phyloP scores from a whole-genome alignment of 2,797 vertebrate genomes.

The Tadarida brasiliensis region DNA sequence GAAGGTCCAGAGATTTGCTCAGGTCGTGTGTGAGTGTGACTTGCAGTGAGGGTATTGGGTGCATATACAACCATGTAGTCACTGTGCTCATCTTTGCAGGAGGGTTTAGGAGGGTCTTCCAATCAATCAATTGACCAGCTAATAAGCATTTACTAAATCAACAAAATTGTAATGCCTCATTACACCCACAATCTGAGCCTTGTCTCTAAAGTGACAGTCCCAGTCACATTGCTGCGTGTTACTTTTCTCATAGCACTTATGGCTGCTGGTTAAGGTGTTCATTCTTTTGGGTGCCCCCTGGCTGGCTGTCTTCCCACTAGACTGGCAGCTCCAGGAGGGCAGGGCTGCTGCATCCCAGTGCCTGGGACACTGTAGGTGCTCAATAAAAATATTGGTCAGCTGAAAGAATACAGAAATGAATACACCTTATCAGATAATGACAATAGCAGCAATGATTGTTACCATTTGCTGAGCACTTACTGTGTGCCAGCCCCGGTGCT shows the following conservation, averaged over 20 bases:
- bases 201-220: background rate
- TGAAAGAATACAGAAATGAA: background rate
- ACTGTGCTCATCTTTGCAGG: background rate
- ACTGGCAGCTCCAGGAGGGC: background rate
- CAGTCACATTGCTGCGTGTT: background rate
- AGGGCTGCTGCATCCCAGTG: background rate
- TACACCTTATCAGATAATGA: background rate
- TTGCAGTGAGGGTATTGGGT: background rate
- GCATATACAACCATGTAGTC: accelerated
- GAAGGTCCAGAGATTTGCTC: conserved; percentile 76
- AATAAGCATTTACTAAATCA: background rate
- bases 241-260: background rate
- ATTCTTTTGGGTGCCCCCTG: background rate
- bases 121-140: background rate
- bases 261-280: background rate
- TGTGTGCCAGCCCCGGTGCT: background rate
- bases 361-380: background rate
- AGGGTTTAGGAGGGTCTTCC: background rate
- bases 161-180: background rate
- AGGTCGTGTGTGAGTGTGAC: background rate
- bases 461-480: background rate
- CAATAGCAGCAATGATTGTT: background rate
- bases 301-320: background rate
- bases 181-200: background rate
- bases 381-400: background rate